Conservation (phyloP, 2,888 invertebrate species). For the Nomada ferruginata region DNA sequence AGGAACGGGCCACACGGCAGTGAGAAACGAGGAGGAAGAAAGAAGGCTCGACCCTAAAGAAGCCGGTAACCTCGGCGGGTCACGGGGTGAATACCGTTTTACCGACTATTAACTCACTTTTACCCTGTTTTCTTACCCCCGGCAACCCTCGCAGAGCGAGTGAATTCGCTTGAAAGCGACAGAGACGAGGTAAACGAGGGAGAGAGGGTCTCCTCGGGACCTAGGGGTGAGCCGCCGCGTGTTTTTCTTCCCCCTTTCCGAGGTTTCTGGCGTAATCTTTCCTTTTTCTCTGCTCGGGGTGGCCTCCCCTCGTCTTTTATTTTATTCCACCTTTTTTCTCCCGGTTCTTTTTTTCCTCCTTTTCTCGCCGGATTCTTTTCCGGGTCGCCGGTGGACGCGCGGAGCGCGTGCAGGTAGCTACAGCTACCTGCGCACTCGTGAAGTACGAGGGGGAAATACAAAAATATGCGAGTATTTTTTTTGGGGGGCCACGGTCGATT, state of each 20-base stretch:
- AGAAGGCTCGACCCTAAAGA: conserved; percentile 48
- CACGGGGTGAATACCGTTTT: conserved; percentile 84
- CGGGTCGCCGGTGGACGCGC: conserved; percentile 58
- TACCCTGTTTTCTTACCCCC: conserved; percentile 79
- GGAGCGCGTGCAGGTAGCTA: conserved; percentile 68
- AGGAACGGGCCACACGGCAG: conserved; percentile 32
- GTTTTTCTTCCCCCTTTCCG: conserved; percentile 72
- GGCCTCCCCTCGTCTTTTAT: conserved; percentile 26
- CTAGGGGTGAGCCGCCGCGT: conserved; percentile 42
- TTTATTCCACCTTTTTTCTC: conserved; percentile 26
- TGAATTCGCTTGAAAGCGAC: not conserved
- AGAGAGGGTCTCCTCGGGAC: conserved; percentile 37
- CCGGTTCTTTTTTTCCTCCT: conserved; percentile 9
- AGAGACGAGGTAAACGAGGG: conserved; percentile 8
- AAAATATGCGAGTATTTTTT: conserved; percentile 44
- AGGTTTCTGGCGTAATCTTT: conserved; percentile 74
- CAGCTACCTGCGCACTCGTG: conserved; percentile 64
- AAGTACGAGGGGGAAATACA: conserved; percentile 18
- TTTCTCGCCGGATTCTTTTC: conserved; percentile 51
- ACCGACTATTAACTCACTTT: conserved; percentile 85
- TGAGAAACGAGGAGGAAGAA: conserved; percentile 55
- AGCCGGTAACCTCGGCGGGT: conserved; percentile 75
- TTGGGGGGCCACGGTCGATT: conserved; percentile 81
- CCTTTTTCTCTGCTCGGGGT: conserved; percentile 42
- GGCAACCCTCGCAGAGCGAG: conserved; percentile 18